phyloP scores from a whole-genome alignment of 2,113 vertebrate species.

The Erythrolamprus reginae region DNA sequence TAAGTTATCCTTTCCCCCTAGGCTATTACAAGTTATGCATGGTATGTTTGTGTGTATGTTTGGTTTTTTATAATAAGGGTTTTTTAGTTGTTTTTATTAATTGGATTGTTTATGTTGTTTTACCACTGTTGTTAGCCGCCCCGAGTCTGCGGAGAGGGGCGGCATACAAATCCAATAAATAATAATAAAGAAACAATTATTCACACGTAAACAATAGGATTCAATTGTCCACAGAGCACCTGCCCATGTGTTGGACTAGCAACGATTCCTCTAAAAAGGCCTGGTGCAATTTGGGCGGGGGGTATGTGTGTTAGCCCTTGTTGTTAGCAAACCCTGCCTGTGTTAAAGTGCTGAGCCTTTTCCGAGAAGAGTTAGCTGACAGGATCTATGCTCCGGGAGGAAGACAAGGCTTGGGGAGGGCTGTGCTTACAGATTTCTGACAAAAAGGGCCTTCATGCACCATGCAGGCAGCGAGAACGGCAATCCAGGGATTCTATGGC shows the following conservation, averaged over 20 bases:
- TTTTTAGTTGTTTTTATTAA: too few species aligned
- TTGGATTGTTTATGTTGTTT: too few species aligned
- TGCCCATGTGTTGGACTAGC: neutral
- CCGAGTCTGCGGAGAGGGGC: too few species aligned
- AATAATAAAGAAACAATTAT: neutral
- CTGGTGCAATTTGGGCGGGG: neutral
- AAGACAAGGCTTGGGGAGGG: neutral
- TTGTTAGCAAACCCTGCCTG: neutral
- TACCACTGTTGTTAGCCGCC: too few species aligned
- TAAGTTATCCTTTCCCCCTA: too few species aligned
- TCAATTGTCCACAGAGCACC: neutral
- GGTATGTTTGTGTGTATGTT: too few species aligned
- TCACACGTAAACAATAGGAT: neutral
- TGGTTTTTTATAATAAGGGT: too few species aligned
- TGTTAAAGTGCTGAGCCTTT: neutral
- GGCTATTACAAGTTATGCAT: too few species aligned
- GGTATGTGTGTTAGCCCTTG: neutral
- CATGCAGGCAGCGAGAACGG: constrained; percentile 3
- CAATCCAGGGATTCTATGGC: constrained; percentile 5
- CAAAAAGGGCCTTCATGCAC: constrained; percentile 5
- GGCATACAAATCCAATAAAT: too few species aligned
- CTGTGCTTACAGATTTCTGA: neutral
- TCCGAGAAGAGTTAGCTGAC: neutral
- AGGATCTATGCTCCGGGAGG: neutral
- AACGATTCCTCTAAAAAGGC: neutral